Conservation (phyloP, 2,797 vertebrate species). For the Lagorchestes hirsutus region DNA sequence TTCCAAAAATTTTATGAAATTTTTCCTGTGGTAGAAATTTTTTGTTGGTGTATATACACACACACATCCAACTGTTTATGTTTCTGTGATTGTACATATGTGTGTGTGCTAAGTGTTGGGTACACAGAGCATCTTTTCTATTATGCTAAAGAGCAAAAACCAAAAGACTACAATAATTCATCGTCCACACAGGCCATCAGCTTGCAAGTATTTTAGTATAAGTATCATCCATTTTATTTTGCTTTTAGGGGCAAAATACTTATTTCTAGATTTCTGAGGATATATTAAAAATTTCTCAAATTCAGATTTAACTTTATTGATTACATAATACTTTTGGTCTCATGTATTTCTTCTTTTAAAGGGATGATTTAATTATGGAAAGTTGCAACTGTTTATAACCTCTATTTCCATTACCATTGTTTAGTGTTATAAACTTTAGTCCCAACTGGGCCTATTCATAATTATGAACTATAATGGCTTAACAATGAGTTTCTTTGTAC, state of each 20-base stretch:
- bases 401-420: constrained; percentile 8
- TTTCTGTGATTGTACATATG: neutral
- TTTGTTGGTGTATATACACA: neutral
- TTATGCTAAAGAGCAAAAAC: neutral
- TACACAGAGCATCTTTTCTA: neutral
- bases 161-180: neutral
- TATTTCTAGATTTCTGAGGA: constrained; percentile 9
- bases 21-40: neutral
- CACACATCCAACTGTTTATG: neutral
- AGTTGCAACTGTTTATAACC: rapidly evolving
- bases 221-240: neutral
- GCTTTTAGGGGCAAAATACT: neutral
- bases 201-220: neutral
- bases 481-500: constrained; percentile 52
- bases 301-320: neutral
- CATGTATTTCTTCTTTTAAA: neutral
- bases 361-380: neutral
- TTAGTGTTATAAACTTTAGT: neutral
- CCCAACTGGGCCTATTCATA: constrained; percentile 52
- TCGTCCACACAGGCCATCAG: neutral
- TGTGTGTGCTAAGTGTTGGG: neutral
- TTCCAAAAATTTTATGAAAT: neutral
- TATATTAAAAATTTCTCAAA: neutral
- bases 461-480: neutral
- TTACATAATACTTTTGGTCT: neutral